Conservation (phyloP, 2,888 invertebrate genomes). For the Dryadula phaetusa region DNA sequence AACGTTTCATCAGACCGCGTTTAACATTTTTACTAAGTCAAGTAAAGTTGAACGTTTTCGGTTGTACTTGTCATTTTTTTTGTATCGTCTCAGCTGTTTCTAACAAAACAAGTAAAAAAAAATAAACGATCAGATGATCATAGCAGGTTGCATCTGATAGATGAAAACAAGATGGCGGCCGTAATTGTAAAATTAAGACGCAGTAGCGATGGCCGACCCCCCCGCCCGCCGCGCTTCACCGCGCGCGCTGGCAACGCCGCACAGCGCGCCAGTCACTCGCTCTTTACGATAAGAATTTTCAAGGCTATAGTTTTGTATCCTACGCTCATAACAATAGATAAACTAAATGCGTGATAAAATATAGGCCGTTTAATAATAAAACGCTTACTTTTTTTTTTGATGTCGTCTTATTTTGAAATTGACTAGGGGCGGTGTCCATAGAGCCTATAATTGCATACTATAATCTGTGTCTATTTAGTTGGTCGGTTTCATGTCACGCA, state of each 20-base stretch:
- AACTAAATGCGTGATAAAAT: slow-evolving; percentile 48
- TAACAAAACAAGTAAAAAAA: slow-evolving; percentile 35
- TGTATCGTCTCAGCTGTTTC: slow-evolving; percentile 32
- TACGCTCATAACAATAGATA: slow-evolving; percentile 71
- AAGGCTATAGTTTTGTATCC: slow-evolving; percentile 76
- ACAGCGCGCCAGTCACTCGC: slow-evolving; percentile 64
- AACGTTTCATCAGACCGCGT: slow-evolving; percentile 32
- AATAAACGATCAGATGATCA: slow-evolving; percentile 51
- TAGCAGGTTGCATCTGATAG: slow-evolving; percentile 65
- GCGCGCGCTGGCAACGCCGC: slow-evolving; percentile 81
- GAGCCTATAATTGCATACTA: slow-evolving; percentile 4
- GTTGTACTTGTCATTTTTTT: neutral
- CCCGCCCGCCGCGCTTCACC: slow-evolving; percentile 55
- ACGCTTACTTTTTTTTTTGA: slow-evolving; percentile 14
- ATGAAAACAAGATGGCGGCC: slow-evolving; percentile 76
- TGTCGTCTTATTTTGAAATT: neutral
- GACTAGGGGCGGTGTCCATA: neutral
- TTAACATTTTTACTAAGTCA: neutral
- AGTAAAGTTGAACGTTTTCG: neutral
- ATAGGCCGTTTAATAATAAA: slow-evolving; percentile 29
- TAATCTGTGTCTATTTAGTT: neutral
- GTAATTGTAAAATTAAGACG: slow-evolving; percentile 73
- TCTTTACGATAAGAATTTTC: slow-evolving; percentile 78
- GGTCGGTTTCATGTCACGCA: neutral
- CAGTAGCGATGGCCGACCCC: slow-evolving; percentile 62